Evolutionary conservation across 2,888 invertebrate genomes (phyloP).

Genomic region (Palloptera scutellata): DNA sequence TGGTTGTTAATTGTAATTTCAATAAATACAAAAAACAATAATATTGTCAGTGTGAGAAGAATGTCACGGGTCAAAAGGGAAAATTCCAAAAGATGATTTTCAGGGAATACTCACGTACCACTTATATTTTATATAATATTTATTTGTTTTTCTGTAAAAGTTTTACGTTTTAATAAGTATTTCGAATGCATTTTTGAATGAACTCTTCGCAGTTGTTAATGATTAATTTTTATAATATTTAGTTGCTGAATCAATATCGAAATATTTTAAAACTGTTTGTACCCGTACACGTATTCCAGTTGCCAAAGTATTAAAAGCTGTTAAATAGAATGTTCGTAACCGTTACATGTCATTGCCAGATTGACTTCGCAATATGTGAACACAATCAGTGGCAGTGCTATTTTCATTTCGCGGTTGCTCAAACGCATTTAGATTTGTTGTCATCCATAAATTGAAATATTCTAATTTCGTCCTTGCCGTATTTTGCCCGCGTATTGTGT

Average conservation of each 20-base stretch:
- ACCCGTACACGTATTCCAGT: too few relatives aligned
- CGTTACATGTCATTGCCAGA: constrained; percentile 25
- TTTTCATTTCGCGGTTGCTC: neutral
- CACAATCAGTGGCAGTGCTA: neutral
- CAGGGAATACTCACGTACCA: too few relatives aligned
- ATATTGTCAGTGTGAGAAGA: neutral
- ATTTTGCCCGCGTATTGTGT: neutral
- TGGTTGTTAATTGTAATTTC: constrained; percentile 1
- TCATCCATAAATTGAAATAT: neutral
- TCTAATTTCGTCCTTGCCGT: constrained; percentile 27
- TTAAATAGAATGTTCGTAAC: constrained; percentile 14
- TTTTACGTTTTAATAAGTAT: too few relatives aligned
- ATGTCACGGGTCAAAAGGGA: constrained; percentile 14
- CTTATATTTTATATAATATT: too few relatives aligned
- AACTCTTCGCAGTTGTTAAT: too few relatives aligned
- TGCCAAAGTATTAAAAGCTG: too few relatives aligned
- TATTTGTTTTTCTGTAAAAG: too few relatives aligned
- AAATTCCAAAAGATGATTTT: neutral
- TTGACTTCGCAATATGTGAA: neutral
- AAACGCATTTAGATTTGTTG: neutral
- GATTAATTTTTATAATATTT: too few relatives aligned
- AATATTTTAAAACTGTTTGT: too few relatives aligned
- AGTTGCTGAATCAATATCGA: too few relatives aligned
- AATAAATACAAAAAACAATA: too few relatives aligned
- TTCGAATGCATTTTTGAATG: too few relatives aligned